Evolutionary conservation across 1,140 invertebrate species (phyloP), one percentile per base, ranked within the genome.

Genomic region (Drosophila burlai): DNA sequence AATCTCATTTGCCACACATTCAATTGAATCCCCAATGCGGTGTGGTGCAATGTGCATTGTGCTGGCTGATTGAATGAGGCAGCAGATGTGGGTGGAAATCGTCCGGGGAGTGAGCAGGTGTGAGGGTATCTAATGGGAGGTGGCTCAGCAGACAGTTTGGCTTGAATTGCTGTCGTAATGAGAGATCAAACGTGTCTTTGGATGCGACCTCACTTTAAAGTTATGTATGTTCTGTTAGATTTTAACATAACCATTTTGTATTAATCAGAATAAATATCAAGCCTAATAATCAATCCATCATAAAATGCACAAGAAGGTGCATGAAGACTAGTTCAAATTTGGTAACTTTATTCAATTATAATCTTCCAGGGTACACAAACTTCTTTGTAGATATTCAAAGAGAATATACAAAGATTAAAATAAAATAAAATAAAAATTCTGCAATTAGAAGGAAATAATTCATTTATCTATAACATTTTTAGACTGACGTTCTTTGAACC

Each of bases 1-100:
- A 67, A 60, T 71, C 61, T 60, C 49, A 72, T 46, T 63, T 60
- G 59, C 57, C 15, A 52, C 55, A 61, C 75, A 71, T 74, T 78
- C 52, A 68, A 82, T 79, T 47, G 67, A 55, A 54, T 68, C 42
- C 31, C 49, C 62, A 54, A 45, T 67, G 59, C 79, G 67, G 31
- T 60, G 47, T 57, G 71, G 43, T 75, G 72, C 65, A 74, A 45
- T 64, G 58, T 54, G 74, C 73, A 55, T 40, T 64, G 46, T 55
- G 50, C 29, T 21, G 49, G 13, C 57, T 58, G 76, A 79, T 79
- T 64, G 67, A 64, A 64, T 79, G 55, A 50, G 54, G 29, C 59
- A 42, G 64, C 64, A 58, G 29, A 36, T 76, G 73, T 58, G 43
- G 16, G 18, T 31, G 11, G 26, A 42, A 68, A 61, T 43, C 8